Conservation (phyloP, 2,113 vertebrate species). For the Megaleporinus macrocephalus region DNA sequence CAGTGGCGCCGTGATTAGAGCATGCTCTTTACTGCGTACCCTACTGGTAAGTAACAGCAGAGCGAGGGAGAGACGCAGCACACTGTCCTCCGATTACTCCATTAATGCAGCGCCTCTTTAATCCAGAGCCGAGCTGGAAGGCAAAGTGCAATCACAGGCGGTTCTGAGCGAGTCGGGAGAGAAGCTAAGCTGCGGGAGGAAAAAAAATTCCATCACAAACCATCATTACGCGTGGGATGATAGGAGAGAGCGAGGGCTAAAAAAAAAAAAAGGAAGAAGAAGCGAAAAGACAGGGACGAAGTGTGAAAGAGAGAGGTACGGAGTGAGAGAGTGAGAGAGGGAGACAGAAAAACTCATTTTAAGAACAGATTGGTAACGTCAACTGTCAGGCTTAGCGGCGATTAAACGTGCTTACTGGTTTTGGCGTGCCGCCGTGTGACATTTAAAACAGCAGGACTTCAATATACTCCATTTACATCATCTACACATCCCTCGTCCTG, state of each 20-base stretch:
- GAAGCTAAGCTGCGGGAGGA: neutral
- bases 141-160: neutral
- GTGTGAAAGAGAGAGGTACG: neutral
- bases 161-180: neutral
- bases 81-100: neutral
- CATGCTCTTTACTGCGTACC: neutral
- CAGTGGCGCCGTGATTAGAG: neutral
- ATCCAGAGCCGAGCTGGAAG: slow-evolving; percentile 12
- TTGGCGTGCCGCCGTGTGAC: slow-evolving; percentile 42
- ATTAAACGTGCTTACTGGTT: slow-evolving; percentile 53
- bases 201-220: slow-evolving; percentile 18
- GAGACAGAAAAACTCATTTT: slow-evolving; percentile 8
- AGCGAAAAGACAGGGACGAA: neutral
- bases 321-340: slow-evolving; percentile 55
- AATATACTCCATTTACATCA: slow-evolving; percentile 11
- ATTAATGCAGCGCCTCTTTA: neutral
- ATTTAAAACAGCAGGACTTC: slow-evolving; percentile 35
- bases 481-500: too few relatives aligned
- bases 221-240: neutral
- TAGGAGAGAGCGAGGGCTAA: neutral
- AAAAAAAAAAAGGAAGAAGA: neutral
- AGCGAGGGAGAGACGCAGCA: neutral
- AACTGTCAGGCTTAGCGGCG: slow-evolving; percentile 51
- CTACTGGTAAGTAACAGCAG: neutral
- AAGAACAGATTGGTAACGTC: slow-evolving; percentile 49